Base-by-base conservation (phyloP, 1,140 invertebrate species). In the Zaprionus ornatus region DNA sequence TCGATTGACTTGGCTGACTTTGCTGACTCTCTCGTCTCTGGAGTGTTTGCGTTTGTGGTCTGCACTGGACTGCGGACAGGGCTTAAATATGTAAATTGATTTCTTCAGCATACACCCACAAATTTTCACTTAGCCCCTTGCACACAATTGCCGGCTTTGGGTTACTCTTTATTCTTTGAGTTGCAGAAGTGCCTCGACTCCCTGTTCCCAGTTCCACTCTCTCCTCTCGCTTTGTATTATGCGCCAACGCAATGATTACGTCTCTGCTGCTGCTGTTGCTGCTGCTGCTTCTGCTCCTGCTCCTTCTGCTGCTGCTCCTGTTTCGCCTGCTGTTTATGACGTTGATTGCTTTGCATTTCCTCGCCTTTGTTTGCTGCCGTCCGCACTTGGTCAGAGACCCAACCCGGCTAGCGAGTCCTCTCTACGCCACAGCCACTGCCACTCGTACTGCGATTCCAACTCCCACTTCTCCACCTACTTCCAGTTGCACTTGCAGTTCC, bases 321-420 rank as follows among this genome's bases (percentile, higher is more conserved):
- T 61, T 60, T 60, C 29, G 55, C 55, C 45, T 55, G 23, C 52
- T 77, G 70, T 37, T 74, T 77, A 80, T 87, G 84, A 84, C 80
- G 84, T 80, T 87, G 84, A 88, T 87, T 87, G 80, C 84, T 88
- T 87, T 72, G 84, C 84, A 87, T 87, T 80, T 82, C 84, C 85
- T 76, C 64, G 81, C 66, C 70, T 82, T 82, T 71, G 75, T 79
- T 84, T 80, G 66, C 73, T 56, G 52, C 42, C 61, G n/a, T 19
- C 40, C 40, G 40, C 40, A 45, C 40, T 45, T 45, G 40, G 40
- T 45, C 40, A 45, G 40, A n/a, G 40, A 17, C 29, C 29, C 29
- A 9, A 32, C 29, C 9, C 29, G 29, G 29, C 29, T 10, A 10
- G 29, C 29, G 29, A 10, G 2, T 32, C 9, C 29, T 10, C 37